Evolutionary conservation across 2,113 vertebrate genomes (phyloP), one percentile per base, ranked within the genome.

Genomic region (Centropristis striata): DNA sequence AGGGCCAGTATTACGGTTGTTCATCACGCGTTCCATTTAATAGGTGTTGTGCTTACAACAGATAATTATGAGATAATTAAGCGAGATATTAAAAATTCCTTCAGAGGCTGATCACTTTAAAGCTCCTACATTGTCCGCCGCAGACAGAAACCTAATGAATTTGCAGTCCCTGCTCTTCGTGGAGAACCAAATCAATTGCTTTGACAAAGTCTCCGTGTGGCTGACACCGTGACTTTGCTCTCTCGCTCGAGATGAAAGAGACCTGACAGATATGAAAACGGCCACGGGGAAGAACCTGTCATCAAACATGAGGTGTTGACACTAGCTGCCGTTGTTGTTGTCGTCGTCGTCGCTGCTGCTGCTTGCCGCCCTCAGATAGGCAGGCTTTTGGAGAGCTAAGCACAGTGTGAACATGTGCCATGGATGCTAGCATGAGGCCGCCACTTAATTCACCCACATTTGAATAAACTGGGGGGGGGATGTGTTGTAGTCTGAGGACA

Each of bases 251-350:
- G 89, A 92, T 86, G 76, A 85, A 90, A 87, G 36, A 67, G 64
- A 41, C 25, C 50, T 86, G 90, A 86, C 90, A 78, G 86, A 87
- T 90, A 55, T 75, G 63, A 50, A 85, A 82, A 85, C 66, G 80
- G 70, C 82, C 80, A 47, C 16, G 1, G 82, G 86, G 82, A 66
- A 67, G 63, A 82, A 82, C n/a, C 88, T 77, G 84, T 83, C 89
- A 87, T 85, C 78, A 83, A 9, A 80, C 64, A 37, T 25, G 80
- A 89, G 75, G 77, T 61, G 83, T 60, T 75, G 83, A 82, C 78
- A 67, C 79, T 71, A 66, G 70, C 80, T 80, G 72, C 59, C 36
- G 46, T 36, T 27, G 72, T 21, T 39, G 75, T 63, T 44, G 14
- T 7, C 13, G 14, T 15, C 8, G 16, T 54, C 20, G 71, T 75